Conservation (phyloP, 2,797 vertebrate genomes). For the Trichosurus vulpecula region DNA sequence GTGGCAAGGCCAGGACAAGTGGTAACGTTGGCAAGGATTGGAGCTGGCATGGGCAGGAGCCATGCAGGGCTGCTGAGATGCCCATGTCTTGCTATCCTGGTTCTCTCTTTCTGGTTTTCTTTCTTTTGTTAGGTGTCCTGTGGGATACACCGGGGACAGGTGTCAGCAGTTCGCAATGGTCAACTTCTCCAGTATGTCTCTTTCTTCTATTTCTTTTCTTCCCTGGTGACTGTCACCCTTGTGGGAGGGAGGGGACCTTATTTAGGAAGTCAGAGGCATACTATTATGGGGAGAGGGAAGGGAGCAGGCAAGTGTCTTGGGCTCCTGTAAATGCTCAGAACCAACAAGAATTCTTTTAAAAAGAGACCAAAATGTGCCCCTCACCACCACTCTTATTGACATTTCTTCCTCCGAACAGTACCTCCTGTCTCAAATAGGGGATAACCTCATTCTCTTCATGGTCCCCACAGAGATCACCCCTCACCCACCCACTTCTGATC, state of each 20-base stretch:
- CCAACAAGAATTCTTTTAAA: slow-evolving; percentile 1
- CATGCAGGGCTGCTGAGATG: slow-evolving; percentile 80
- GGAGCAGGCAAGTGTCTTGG: neutral
- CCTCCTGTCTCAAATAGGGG: neutral
- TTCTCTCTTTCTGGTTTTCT: slow-evolving; percentile 92
- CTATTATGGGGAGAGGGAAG: slow-evolving; percentile 66
- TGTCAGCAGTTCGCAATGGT: slow-evolving; percentile 99
- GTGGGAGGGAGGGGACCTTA: slow-evolving; percentile 79
- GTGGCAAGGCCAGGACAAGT: slow-evolving; percentile 78
- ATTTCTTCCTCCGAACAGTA: neutral
- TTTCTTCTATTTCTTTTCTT: slow-evolving; percentile 93
- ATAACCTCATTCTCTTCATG: neutral
- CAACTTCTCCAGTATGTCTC: slow-evolving; percentile 99
- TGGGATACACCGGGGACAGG: slow-evolving; percentile 99
- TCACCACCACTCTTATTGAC: neutral
- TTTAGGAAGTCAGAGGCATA: slow-evolving; percentile 70
- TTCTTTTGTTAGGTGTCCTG: slow-evolving; percentile 98
- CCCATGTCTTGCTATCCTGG: slow-evolving; percentile 93
- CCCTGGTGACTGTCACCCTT: slow-evolving; percentile 79
- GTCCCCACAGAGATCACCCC: neutral
- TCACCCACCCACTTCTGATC: neutral
- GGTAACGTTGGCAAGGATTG: slow-evolving; percentile 81
- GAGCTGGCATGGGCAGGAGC: slow-evolving; percentile 82
- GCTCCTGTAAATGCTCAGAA: slow-evolving; percentile 40
- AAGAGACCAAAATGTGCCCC: neutral